These are phyloP conservation scores for Hydra vulgaris DNA, from an alignment of 30 jellyfish, hydroid and myxozoan species.

Conservation along the genomic window DNA sequence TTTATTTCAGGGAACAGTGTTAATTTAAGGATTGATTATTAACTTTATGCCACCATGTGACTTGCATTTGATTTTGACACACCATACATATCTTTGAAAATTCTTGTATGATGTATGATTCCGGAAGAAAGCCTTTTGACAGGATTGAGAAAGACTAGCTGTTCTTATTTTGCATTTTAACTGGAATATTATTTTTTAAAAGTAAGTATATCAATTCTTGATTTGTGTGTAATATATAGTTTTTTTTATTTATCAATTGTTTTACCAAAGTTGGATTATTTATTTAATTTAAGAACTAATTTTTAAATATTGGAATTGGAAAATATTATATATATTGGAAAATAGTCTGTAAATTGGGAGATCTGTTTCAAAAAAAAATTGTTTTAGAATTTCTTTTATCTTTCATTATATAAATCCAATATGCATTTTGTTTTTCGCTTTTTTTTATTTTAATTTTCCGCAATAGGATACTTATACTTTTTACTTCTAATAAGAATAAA, in stretches of 20 bases:
- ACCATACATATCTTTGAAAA: constrained; percentile 8
- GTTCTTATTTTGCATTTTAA: background rate
- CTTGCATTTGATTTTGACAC: constrained; percentile 7
- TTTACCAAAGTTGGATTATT: no score
- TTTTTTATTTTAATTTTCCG: no score
- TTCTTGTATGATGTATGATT: constrained; percentile 2
- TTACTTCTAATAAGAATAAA: no score
- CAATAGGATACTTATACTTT: no score
- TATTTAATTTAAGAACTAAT: no score
- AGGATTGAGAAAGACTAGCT: background rate
- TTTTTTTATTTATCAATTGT: background rate
- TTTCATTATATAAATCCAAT: no score
- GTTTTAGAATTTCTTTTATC: no score
- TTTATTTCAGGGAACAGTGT: background rate
- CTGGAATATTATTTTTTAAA: background rate
- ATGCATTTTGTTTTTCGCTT: no score
- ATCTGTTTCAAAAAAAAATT: no score
- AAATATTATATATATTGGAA: no score
- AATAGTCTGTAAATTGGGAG: no score
- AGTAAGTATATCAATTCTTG: background rate
- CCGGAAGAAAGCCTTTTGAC: background rate
- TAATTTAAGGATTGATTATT: background rate
- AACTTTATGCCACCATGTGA: constrained; percentile 22
- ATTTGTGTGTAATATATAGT: background rate
- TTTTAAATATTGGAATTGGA: no score